Conservation (phyloP, 2,113 vertebrate genomes). For the Microtus montanus region DNA sequence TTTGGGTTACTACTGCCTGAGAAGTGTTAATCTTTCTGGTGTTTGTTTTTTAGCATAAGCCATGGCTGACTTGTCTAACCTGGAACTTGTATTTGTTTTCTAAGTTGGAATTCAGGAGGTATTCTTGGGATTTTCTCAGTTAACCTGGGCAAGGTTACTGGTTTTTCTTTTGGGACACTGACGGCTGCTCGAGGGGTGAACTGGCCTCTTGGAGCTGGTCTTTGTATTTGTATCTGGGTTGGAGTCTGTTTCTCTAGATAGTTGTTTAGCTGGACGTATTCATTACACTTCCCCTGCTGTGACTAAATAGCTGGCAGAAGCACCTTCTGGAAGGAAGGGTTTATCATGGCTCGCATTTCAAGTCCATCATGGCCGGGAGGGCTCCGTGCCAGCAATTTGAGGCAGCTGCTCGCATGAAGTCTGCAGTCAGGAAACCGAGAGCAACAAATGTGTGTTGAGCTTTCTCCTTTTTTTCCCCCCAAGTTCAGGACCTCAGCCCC, state of each 20-base stretch:
- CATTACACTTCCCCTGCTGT: background rate
- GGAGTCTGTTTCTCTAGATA: constrained; percentile 15
- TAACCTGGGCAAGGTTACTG: background rate
- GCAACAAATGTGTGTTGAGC: background rate
- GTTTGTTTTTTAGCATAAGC: constrained; percentile 13
- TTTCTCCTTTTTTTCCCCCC: too few relatives aligned
- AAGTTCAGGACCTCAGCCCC: background rate
- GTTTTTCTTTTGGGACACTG: constrained; percentile 8
- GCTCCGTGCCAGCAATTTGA: background rate
- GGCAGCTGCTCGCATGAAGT: background rate
- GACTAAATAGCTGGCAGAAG: background rate
- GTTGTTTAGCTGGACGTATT: background rate
- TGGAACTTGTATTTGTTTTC: background rate
- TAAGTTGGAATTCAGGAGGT: background rate
- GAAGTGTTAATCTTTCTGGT: background rate
- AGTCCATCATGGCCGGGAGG: background rate
- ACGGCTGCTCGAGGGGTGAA: background rate
- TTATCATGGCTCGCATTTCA: background rate
- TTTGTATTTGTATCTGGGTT: constrained; percentile 29
- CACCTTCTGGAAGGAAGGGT: background rate
- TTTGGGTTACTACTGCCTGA: background rate
- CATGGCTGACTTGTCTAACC: background rate
- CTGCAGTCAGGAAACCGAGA: background rate
- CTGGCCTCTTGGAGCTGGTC: background rate
- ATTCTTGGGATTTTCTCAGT: background rate